phyloP scores from a whole-genome alignment of 2,113 vertebrate genomes.

The Sula dactylatra region DNA sequence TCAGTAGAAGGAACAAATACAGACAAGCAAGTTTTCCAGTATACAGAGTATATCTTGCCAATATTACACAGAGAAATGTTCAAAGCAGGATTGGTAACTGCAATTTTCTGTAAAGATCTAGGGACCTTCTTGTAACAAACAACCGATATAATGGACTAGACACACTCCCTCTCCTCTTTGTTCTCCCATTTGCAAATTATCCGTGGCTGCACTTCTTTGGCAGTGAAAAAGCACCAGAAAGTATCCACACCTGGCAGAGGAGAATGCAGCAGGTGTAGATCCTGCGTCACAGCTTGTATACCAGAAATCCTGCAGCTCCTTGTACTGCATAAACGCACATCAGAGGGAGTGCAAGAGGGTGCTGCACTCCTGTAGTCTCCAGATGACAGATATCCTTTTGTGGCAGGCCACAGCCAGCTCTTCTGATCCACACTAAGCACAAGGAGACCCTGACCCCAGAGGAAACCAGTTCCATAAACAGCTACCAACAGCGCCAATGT shows the following conservation, averaged over 20 bases:
- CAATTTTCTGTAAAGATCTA: background rate
- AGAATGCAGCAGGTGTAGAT: background rate
- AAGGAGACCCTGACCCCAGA: background rate
- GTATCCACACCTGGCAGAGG: background rate
- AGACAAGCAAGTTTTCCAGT: background rate
- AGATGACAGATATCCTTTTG: background rate
- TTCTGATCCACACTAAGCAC: background rate
- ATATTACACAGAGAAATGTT: fast-evolving
- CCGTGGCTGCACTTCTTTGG: background rate
- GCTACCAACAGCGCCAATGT: background rate
- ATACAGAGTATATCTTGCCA: background rate
- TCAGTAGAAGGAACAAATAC: background rate
- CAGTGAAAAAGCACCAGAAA: background rate
- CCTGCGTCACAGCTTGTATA: background rate
- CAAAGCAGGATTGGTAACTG: background rate
- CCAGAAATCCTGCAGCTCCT: background rate
- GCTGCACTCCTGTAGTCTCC: background rate
- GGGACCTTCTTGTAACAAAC: background rate
- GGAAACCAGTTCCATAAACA: background rate
- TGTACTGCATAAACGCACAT: background rate
- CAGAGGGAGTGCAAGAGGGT: background rate
- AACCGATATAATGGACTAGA: background rate
- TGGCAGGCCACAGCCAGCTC: background rate
- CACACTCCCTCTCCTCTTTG: background rate
- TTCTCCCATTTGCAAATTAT: background rate